A percentile compares a stretch with the other conserved stretches of the same genome.
phyloP scores from a whole-genome alignment of 2,113 vertebrate genomes.

The Dromiciops gliroides region DNA sequence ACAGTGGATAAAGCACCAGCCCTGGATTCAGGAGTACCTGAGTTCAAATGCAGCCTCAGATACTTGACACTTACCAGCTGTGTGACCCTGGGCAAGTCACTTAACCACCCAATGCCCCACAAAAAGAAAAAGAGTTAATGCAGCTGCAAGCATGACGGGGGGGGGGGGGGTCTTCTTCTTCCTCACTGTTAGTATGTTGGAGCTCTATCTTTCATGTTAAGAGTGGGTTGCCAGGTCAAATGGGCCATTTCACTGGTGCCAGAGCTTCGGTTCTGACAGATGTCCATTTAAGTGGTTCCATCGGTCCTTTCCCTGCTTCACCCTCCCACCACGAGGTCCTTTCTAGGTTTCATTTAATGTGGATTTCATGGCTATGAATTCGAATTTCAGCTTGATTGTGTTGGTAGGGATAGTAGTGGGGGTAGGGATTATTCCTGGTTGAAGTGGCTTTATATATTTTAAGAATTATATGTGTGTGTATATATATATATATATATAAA shows the following conservation, averaged over 20 bases:
- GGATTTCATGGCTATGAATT: conserved; percentile 23
- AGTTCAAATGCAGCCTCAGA: too few relatives aligned
- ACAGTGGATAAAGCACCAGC: too few relatives aligned
- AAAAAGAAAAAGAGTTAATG: conserved; percentile 28
- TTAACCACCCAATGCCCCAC: too few relatives aligned
- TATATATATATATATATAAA: conserved; percentile 24
- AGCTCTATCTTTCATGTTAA: conserved; percentile 27
- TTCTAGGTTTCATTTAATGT: conserved; percentile 29
- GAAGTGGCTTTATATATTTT: conserved; percentile 60
- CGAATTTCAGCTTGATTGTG: conserved; percentile 35
- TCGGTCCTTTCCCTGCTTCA: conserved; percentile 3
- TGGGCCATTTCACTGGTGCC: conserved; percentile 31
- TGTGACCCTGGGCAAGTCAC: too few relatives aligned
- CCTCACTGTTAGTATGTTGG: conserved; percentile 1
- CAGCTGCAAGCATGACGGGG: too few relatives aligned
- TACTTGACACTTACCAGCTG: too few relatives aligned
- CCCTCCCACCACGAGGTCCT: background rate
- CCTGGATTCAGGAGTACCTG: too few relatives aligned
- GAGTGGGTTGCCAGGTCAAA: conserved; percentile 7
- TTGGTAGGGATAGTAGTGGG: background rate
- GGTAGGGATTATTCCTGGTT: conserved; percentile 12
- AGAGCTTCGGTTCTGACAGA: conserved; percentile 19
- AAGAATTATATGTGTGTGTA: conserved; percentile 25
- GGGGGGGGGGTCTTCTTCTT: too few relatives aligned
- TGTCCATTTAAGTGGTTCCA: conserved; percentile 13